Percentiles rank a stretch among this genome's conserved stretches.
phyloP scores from a whole-genome alignment of 53 echinoderm and acorn worm genomes.

The Apostichopus leukothele region DNA sequence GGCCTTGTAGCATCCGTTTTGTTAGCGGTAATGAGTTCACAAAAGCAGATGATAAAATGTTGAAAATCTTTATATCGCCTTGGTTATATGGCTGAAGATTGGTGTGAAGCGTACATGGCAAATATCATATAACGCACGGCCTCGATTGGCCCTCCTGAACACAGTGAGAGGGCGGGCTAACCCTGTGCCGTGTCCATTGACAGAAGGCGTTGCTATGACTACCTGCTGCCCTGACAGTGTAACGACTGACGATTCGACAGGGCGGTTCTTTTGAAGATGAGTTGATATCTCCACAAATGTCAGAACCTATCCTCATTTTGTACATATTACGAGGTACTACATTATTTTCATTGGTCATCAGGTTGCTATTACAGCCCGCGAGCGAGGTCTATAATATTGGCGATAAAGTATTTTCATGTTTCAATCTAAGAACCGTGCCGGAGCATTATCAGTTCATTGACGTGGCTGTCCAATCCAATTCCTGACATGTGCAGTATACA shows the following conservation, averaged over 20 bases:
- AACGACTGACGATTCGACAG: not conserved
- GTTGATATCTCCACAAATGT: constrained; percentile 8
- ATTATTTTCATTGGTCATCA: constrained; percentile 43
- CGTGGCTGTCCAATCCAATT: too few species aligned
- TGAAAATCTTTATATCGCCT: not conserved
- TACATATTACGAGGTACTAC: constrained; percentile 4
- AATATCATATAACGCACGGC: not conserved
- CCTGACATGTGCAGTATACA: too few species aligned
- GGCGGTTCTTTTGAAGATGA: constrained; percentile 28
- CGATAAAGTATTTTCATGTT: not conserved
- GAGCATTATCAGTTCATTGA: not conserved
- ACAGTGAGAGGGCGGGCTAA: constrained; percentile 39
- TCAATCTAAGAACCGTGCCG: not conserved
- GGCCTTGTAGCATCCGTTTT: constrained; percentile 27
- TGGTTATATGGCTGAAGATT: too few species aligned
- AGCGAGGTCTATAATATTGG: constrained; percentile 22
- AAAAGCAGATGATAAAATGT: not conserved
- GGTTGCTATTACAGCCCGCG: constrained; percentile 2
- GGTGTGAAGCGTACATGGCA: not conserved
- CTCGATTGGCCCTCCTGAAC: constrained; percentile 3
- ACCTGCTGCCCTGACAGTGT: not conserved
- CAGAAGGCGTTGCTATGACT: not conserved
- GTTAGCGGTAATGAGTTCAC: constrained; percentile 38
- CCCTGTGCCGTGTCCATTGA: constrained; percentile 21
- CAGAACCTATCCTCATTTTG: not conserved